A percentile compares a stretch with the other conserved stretches of the same genome.
Evolutionary conservation across 2,113 vertebrate genomes (phyloP).

Genomic region (Garra rufa): DNA sequence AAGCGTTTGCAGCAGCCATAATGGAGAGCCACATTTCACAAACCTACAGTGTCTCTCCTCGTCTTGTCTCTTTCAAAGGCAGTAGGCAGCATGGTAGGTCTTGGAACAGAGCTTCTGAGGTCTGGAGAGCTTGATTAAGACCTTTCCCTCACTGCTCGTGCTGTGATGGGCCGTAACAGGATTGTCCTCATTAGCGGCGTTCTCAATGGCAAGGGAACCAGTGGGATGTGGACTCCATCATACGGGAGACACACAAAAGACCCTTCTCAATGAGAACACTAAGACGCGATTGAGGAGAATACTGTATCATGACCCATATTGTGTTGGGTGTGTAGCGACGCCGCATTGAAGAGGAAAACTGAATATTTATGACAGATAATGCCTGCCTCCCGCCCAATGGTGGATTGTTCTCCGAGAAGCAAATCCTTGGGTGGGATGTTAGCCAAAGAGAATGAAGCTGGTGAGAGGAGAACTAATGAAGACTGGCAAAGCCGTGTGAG

Average conservation of each 20-base stretch:
- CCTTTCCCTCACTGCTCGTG: constrained; percentile 16
- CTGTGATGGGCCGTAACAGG: constrained; percentile 73
- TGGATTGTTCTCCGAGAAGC: constrained; percentile 67
- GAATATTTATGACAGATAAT: constrained; percentile 82
- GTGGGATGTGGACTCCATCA: constrained; percentile 57
- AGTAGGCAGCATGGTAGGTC: not conserved
- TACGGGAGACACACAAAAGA: constrained; percentile 48
- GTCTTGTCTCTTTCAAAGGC: not conserved
- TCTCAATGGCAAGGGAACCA: constrained; percentile 70
- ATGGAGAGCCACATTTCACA: not conserved
- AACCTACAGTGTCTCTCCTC: not conserved
- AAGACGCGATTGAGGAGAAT: constrained; percentile 61
- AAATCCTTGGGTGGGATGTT: constrained; percentile 80
- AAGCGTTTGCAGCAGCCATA: not conserved
- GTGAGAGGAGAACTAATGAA: constrained; percentile 58
- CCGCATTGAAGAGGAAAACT: constrained; percentile 40
- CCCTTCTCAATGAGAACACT: constrained; percentile 39
- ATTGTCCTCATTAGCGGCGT: constrained; percentile 77
- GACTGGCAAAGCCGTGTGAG: constrained; percentile 50
- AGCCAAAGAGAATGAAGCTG: constrained; percentile 78
- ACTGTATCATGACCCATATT: constrained; percentile 76
- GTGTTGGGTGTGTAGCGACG: constrained; percentile 68
- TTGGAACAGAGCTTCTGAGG: constrained; percentile 19
- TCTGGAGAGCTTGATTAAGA: constrained; percentile 43
- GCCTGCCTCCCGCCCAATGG: constrained; percentile 64